A percentile compares a stretch with the other conserved stretches of the same genome.
phyloP scores from a whole-genome alignment of 2,888 invertebrate species.

The Glomeris marginata region DNA sequence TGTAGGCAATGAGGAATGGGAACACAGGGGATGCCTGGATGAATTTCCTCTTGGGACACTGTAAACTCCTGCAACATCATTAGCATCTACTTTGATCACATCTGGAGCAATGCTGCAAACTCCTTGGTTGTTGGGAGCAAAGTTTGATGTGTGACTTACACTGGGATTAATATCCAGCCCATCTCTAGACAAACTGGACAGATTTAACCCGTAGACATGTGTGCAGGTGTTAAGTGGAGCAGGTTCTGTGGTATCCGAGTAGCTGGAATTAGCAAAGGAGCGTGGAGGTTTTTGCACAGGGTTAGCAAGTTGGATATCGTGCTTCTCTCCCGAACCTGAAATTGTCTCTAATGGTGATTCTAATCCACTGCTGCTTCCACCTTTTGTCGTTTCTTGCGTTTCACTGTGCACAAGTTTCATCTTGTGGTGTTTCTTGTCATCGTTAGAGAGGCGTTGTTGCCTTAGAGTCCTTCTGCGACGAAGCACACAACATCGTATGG shows the following conservation, averaged over 20 bases:
- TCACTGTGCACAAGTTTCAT: slow-evolving; percentile 9
- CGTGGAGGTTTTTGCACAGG: slow-evolving; percentile 13
- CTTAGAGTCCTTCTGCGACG: background rate
- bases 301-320: slow-evolving; percentile 8
- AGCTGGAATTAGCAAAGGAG: slow-evolving; percentile 11
- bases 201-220: too few relatives aligned
- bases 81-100: slow-evolving; percentile 9
- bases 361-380: slow-evolving; percentile 10
- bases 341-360: slow-evolving; percentile 7
- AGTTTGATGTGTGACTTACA: too few relatives aligned
- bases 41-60: slow-evolving; percentile 7
- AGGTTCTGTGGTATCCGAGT: background rate
- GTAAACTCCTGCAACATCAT: slow-evolving; percentile 9
- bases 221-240: too few relatives aligned
- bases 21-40: too few relatives aligned
- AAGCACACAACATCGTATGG: slow-evolving; percentile 5
- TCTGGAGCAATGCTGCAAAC: slow-evolving; percentile 10
- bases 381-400: slow-evolving; percentile 10
- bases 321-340: background rate
- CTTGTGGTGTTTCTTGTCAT: background rate
- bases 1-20: background rate
- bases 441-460: background rate
- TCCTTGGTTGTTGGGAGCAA: background rate
- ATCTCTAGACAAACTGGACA: too few relatives aligned
- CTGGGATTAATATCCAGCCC: too few relatives aligned